Base-by-base conservation (phyloP, 2,888 invertebrate species). In the Allygus modestus region DNA sequence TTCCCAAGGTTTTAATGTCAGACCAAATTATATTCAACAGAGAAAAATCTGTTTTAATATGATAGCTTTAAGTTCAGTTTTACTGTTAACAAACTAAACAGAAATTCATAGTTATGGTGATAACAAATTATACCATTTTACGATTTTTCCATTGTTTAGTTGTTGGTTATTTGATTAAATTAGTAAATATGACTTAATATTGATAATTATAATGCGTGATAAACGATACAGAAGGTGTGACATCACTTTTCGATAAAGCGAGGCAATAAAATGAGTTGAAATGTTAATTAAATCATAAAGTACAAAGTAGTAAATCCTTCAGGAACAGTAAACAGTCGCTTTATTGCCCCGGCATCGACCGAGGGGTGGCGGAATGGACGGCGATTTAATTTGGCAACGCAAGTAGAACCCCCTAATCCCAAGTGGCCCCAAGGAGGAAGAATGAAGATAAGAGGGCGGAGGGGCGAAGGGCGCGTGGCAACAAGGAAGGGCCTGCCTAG, bases 371-470 rank as follows among this genome's bases (percentile, higher is more conserved):
- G 33, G 79, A 58, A 58, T 58, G 79, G 54, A 26, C 54, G 79
- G 58, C 33, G 23, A 79, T 54, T 54, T 54, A 79, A 58, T 54
- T 54, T 58, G 51, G 79, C 31, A 54, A 37, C 31, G 54, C 79
- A 58, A 79, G 51, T 54, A 31, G 51, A 51, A 37, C 33, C 33
- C 75, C 46, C 37, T 54, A 58, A 79, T 79, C 79, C 79, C 79
- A 58, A 79, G 79, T 58, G 79, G 79, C 77, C 79, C 77, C 12
- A 79, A 79, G 79, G 79, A 79, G 58, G 37, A 79, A 79, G 58
- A 58, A 58, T 5, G 28, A 79, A 79, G 58, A 58, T 54, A 58
- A 54, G 79, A 79, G 79, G 79, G 79, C 28, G 79, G 79, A 58
- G 37, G 79, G 79, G 33, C 7, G 51, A 54, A 33, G 79, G 58